Evolutionary conservation across 2,113 vertebrate genomes (phyloP), one percentile per base, ranked within the genome.

Genomic region (Anhinga anhinga): DNA sequence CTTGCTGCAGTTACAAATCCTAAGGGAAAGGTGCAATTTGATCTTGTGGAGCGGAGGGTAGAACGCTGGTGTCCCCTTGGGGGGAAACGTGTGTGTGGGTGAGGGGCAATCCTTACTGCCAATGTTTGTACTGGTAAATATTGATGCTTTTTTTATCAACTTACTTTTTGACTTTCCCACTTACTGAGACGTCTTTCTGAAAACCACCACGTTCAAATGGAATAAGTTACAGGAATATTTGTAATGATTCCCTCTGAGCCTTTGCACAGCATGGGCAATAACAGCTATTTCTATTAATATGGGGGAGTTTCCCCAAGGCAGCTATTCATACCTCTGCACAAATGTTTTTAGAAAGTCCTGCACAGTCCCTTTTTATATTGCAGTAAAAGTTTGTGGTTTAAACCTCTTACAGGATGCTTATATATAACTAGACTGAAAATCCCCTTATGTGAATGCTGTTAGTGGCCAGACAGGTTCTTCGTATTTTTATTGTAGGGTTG

Each of bases 331-430:
- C n/a, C 9, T 84, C 76, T 82, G 36, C 55, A 79, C 67, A 94
- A 97, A 96, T 70, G 81, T 81, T 98, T 95, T 93, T 83, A 94
- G 67, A 83, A 97, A 95, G 91, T 95, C 80, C 74, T 95, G 66
- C 59, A 71, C 30, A 56, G 83, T 62, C 66, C 15, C 13, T 92
- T 96, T 88, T 76, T 79, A 87, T 81, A n/a, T 17, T 63, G 74
- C 89, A 95, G 94, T 91, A 96, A 96, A 97, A 96, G 56, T 96
- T 82, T 96, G 95, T 90, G 97, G 94, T 95, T 96, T 95, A 96
- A 88, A 81, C 55, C 77, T 95, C 91, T 97, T 81, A 94, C 87
- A 96, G 62, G 82, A 95, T 97, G 87, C 81, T 92, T 92, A 69
- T 73, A 52, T 83, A 93, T 79, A 96, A 94, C 76, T 82, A 92